Evolutionary conservation across 2,113 vertebrate species (phyloP).

Genomic region (Pongo pygmaeus): DNA sequence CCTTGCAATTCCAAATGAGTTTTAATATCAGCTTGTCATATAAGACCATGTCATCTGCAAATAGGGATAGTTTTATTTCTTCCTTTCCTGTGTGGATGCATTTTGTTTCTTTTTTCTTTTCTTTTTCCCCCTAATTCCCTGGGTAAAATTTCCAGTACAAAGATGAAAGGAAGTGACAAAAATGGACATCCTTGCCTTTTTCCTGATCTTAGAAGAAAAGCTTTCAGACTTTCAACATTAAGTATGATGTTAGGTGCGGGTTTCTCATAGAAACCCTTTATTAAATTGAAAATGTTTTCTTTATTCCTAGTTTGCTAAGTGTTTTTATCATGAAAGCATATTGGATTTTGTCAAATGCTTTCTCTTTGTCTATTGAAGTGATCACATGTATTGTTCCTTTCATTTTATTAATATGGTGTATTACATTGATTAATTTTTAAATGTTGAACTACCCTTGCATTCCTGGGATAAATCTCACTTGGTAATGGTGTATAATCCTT

Average conservation of each 20-base stretch:
- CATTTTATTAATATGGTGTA: background rate
- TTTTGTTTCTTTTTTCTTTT: background rate
- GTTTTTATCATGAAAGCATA: background rate
- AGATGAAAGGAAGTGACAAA: background rate
- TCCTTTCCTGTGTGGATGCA: background rate
- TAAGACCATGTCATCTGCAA: background rate
- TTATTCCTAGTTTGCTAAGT: background rate
- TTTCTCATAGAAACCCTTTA: background rate
- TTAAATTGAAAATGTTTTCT: background rate
- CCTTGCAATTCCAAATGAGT: background rate
- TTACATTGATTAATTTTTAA: background rate
- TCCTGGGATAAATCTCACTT: background rate
- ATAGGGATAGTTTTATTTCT: background rate
- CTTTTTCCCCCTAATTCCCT: background rate
- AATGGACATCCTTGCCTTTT: background rate
- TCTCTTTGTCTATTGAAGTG: background rate
- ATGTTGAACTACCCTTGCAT: background rate
- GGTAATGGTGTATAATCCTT: background rate
- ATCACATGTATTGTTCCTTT: background rate
- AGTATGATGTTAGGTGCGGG: background rate
- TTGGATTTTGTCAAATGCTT: background rate
- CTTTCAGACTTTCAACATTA: background rate
- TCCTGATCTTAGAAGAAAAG: background rate
- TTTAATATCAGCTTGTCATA: background rate
- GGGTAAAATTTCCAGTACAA: background rate